A percentile compares a stretch with the other conserved stretches of the same genome.
Conservation (phyloP, 2,888 invertebrate species). For the Lepidocyrtoides sp. region DNA sequence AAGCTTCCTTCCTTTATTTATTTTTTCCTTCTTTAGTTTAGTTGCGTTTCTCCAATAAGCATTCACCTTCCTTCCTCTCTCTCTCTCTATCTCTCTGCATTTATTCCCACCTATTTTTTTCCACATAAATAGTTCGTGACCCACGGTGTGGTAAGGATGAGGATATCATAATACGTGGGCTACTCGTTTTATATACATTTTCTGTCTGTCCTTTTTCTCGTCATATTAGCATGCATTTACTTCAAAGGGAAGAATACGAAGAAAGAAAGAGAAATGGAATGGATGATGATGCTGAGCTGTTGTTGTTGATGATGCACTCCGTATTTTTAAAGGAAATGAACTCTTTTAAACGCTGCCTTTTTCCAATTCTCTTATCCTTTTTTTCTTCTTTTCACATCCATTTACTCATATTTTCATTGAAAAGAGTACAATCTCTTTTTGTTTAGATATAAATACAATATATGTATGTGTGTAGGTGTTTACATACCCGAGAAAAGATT, state of each 20-base stretch:
- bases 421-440: too few species aligned
- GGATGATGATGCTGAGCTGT: constrained; percentile 4
- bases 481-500: too few species aligned
- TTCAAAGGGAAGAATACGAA: constrained; percentile 62
- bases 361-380: constrained; percentile 43
- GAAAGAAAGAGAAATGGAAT: constrained; percentile 48
- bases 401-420: neutral
- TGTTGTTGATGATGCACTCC: constrained; percentile 19
- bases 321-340: constrained; percentile 11
- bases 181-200: constrained; percentile 20
- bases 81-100: neutral
- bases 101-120: neutral
- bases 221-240: constrained; percentile 77
- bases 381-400: constrained; percentile 11
- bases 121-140: constrained; percentile 10
- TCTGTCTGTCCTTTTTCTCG: constrained; percentile 52
- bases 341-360: constrained; percentile 3
- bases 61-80: constrained; percentile 39
- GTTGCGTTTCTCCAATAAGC: constrained; percentile 9
- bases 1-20: constrained; percentile 1
- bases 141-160: neutral
- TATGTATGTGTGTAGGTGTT: too few species aligned
- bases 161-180: constrained; percentile 19
- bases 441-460: too few species aligned
- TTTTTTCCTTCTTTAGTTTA: neutral